These are phyloP conservation scores for Hesperia comma DNA, from an alignment of 2,888 invertebrate genomes.

Conservation along the genomic window DNA sequence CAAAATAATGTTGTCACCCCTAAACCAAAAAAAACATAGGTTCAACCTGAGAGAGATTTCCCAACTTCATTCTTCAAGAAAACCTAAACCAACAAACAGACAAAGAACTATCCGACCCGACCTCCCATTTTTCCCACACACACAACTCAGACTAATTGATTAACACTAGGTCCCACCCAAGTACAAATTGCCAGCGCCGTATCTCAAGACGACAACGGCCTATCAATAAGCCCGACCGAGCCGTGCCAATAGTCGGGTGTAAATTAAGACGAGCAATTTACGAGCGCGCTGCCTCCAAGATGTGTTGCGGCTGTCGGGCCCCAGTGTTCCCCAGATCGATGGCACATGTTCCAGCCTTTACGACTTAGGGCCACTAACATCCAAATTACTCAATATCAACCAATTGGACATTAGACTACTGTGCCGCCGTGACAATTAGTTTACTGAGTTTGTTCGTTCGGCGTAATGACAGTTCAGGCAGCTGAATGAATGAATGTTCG, in stretches of 20 bases:
- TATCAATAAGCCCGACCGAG: slow-evolving; percentile 67
- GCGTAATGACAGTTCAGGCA: too few relatives aligned
- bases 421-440: slow-evolving; percentile 8
- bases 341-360: slow-evolving; percentile 28
- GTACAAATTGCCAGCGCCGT: slow-evolving; percentile 66
- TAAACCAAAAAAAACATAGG: too few relatives aligned
- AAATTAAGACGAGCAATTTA: slow-evolving; percentile 52
- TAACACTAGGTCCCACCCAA: slow-evolving; percentile 50
- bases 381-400: slow-evolving; percentile 20
- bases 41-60: too few relatives aligned
- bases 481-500: too few relatives aligned
- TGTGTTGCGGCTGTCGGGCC: slow-evolving; percentile 36
- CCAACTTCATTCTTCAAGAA: neutral
- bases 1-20: too few relatives aligned
- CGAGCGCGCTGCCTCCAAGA: slow-evolving; percentile 45
- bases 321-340: slow-evolving; percentile 31
- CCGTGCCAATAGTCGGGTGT: slow-evolving; percentile 46
- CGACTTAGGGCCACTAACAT: slow-evolving; percentile 13
- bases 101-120: neutral
- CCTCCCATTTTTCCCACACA: slow-evolving; percentile 42
- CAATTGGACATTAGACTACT: slow-evolving; percentile 13
- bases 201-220: slow-evolving; percentile 76
- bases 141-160: slow-evolving; percentile 49
- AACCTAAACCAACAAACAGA: neutral
- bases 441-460: too few relatives aligned